Percentiles rank a stretch among this genome's conserved stretches.
Evolutionary conservation across 2,113 vertebrate genomes (phyloP).

Genomic region (Cepphus grylle): DNA sequence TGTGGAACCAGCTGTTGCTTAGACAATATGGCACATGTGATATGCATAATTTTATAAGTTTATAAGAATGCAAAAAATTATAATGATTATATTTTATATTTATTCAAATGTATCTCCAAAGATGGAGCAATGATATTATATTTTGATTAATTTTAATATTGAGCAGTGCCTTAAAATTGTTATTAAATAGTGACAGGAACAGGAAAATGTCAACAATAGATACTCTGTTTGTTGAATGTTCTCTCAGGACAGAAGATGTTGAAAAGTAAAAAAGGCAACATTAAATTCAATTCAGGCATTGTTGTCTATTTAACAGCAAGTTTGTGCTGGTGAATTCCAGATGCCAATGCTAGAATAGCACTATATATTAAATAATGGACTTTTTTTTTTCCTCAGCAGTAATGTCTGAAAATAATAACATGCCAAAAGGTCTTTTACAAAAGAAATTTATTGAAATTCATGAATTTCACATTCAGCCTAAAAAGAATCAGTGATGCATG

Average conservation of each 20-base stretch:
- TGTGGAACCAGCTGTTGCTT: background rate
- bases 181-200: background rate
- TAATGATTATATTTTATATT: background rate
- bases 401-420: background rate
- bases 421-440: background rate
- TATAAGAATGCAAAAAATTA: background rate
- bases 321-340: background rate
- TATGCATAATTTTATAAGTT: background rate
- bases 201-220: background rate
- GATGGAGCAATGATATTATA: background rate
- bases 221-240: background rate
- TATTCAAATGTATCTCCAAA: background rate
- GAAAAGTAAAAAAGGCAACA: background rate
- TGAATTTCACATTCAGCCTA: background rate
- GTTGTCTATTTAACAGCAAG: fast-evolving
- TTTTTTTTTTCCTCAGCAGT: background rate
- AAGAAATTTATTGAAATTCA: background rate
- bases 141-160: background rate
- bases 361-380: background rate
- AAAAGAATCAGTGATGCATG: background rate
- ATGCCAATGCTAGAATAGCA: background rate
- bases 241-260: background rate
- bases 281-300: background rate
- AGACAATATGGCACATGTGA: background rate
- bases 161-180: background rate